Evolutionary conservation across 2,888 invertebrate species (phyloP), one percentile per base, ranked within the genome.

Genomic region (Alviniconcha strummeri): DNA sequence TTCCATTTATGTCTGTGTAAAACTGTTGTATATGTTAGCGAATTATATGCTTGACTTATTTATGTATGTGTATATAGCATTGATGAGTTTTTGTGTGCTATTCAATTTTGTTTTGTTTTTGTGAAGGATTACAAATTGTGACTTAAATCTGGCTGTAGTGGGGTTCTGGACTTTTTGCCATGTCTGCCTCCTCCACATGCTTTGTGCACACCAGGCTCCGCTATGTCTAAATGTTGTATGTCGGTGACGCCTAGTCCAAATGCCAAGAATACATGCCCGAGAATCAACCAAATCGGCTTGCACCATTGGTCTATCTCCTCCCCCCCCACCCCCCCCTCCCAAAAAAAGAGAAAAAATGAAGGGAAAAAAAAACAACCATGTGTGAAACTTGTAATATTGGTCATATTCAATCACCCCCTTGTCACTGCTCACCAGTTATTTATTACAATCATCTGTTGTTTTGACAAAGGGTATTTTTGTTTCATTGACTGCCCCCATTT

Each of bases 141-240:
- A 71, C 71, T 71, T 71, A 71, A 19, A 60, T 8, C 60, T 60
- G 60, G 60, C 60, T 60, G 9, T 60, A 60, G 60, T 60, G 60
- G 60, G 60, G 8, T 60, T 60, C 4, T 60, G 8, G 60, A 60
- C 60, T 60, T 80, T 67, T 80, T 80, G 80, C 80, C 80, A 71
- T 80, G 80, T 80, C 54, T 80, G 80, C 80, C 80, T 80, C 80
- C 80, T 69, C 80, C 80, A 80, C 80, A 80, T 5, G 8, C 55
- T 55, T 55, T n/a, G 17, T 80, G 80, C 80, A 80, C 80, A 80
- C 67, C 57, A 52, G 78, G 52, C 56, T 64, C 9, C 36, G 56
- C 56, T 19, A 19, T 57, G 57, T n/a, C 36, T 19, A 5, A 11
- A 5, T 17, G 64, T 67, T 80, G n/a, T 69, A 8, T 80, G 69